Base-by-base conservation (phyloP, 2,888 invertebrate genomes). In the Sthenelais limicola region DNA sequence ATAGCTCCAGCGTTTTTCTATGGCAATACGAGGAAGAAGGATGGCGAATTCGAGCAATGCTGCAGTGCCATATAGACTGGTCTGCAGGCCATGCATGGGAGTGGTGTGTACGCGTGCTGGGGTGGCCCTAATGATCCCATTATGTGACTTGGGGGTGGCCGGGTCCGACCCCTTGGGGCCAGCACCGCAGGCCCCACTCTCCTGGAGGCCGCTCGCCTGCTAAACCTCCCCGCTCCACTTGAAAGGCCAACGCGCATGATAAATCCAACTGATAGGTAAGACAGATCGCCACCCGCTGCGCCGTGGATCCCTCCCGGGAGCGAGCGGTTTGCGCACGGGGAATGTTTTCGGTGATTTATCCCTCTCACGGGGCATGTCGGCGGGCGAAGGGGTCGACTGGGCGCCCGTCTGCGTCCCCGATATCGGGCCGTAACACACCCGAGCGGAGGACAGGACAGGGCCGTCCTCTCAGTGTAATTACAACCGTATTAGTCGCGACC, bases 201-300 rank as follows among this genome's bases (percentile, higher is more conserved):
- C 56, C 26, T 18, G 56, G 30, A 32, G 18, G 32, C 32, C 30
- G 56, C 56, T 33, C 56, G 15, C 18, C 43, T 18, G 43, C 18
- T 18, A 43, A 12, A 43, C 43, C 56, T n/a, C 3, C 21, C 21
- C 56, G 32, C 52, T 24, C 56, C 32, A 56, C 56, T 56, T 56
- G 56, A 56, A 56, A 56, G 56, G 56, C 56, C 21, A 33, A 33
- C 56, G 56, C 56, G 56, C 56, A 56, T 56, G 56, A 56, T 56
- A 56, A 56, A 56, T 56, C 56, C 56, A 33, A 15, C 21, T 33
- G 56, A 56, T 56, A 56, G 21, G 56, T n/a, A 56, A 56, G 56
- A 56, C 56, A 33, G 56, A 56, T 56, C 33, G 56, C 56, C 56
- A 56, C 56, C 56, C 56, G 33, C 56, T 56, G 21, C 32, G 56